phyloP scores from a whole-genome alignment of 2,797 vertebrate genomes.

The Limnodromus scolopaceus region DNA sequence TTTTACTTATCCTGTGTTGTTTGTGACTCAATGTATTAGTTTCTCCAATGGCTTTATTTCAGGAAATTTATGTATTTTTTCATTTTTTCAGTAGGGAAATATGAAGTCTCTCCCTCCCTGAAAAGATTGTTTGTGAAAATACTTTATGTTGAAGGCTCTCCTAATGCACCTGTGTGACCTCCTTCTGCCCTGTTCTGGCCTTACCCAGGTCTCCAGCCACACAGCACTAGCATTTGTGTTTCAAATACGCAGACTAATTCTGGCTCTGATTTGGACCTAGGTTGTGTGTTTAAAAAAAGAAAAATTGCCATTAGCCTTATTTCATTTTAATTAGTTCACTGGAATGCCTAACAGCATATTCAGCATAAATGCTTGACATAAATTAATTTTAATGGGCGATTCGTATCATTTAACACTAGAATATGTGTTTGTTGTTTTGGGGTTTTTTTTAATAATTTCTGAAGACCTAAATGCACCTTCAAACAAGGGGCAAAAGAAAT shows the following conservation, averaged over 20 bases:
- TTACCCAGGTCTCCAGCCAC: background rate
- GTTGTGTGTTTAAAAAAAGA: background rate
- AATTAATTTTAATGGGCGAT: background rate
- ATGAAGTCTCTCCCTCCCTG: background rate
- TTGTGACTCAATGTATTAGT: background rate
- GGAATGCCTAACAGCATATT: background rate
- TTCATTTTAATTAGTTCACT: slow-evolving; percentile 36
- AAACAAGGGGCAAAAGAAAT: background rate
- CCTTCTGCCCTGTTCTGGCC: background rate
- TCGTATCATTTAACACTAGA: background rate
- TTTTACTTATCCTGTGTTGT: background rate
- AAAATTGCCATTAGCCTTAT: background rate
- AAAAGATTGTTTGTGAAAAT: background rate
- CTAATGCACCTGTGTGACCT: background rate
- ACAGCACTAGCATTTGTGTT: background rate
- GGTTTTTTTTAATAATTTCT: background rate
- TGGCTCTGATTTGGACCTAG: background rate
- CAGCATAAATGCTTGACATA: background rate
- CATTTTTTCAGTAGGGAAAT: background rate
- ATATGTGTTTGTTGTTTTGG: background rate
- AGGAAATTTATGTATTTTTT: too few relatives aligned
- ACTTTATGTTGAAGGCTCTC: background rate
- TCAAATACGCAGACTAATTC: background rate
- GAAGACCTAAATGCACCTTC: background rate
- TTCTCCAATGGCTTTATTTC: background rate